Evolutionary conservation across 2,113 vertebrate species (phyloP).

Genomic region (Anthoscopus minutus): DNA sequence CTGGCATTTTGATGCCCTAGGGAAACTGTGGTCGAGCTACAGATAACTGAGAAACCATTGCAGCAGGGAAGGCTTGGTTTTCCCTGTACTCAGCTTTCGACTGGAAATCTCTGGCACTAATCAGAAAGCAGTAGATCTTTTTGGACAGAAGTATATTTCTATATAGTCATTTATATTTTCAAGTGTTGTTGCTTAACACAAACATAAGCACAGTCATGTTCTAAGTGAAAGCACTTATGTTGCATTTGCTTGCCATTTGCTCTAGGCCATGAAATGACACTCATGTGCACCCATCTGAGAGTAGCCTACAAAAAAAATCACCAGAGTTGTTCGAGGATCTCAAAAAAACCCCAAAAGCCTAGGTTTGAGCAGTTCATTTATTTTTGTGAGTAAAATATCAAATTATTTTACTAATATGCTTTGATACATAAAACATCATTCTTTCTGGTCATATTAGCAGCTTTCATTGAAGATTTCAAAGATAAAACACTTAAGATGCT

Average conservation of each 20-base stretch:
- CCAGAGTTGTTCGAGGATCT: not conserved
- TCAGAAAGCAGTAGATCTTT: not conserved
- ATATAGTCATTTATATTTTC: not conserved
- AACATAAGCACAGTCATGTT: not conserved
- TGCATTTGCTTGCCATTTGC: not conserved
- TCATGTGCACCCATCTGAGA: not conserved
- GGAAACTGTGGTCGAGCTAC: not conserved
- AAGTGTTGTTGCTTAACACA: not conserved
- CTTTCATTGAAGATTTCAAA: not conserved
- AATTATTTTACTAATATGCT: not conserved
- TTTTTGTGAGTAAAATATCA: not conserved
- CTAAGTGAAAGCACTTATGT: not conserved
- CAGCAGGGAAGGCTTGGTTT: not conserved
- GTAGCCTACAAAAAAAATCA: not conserved
- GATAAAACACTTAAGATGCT: not conserved
- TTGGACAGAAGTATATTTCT: not conserved
- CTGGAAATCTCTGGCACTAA: not conserved
- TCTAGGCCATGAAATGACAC: not conserved
- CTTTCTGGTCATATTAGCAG: not conserved
- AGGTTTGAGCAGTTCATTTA: not conserved
- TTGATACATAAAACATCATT: not conserved
- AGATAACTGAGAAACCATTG: not conserved
- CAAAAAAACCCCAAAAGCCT: not conserved
- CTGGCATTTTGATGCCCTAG: constrained; percentile 4
- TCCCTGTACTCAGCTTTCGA: not conserved